phyloP scores from a whole-genome alignment of 2,888 invertebrate species.

The Aphrophora alni region DNA sequence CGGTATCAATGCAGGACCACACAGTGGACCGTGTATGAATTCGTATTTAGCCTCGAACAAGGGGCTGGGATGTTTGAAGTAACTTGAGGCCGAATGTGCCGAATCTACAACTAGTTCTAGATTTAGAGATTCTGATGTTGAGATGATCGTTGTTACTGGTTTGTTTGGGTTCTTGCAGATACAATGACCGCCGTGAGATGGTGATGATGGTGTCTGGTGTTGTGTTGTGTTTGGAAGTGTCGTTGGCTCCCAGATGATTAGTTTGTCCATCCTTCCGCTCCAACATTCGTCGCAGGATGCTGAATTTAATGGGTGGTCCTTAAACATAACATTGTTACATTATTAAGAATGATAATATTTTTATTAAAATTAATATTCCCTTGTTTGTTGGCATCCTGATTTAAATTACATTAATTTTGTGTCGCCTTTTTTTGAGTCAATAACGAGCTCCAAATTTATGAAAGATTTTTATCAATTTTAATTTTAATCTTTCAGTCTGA shows the following conservation, averaged over 20 bases:
- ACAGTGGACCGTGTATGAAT: slow-evolving; percentile 87
- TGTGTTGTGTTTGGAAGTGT: slow-evolving; percentile 60
- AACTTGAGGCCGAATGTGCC: slow-evolving; percentile 83
- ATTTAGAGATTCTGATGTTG: slow-evolving; percentile 80
- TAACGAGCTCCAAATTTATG: too few species aligned
- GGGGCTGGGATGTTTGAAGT: slow-evolving; percentile 85
- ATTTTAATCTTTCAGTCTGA: too few species aligned
- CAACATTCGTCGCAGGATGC: slow-evolving; percentile 85
- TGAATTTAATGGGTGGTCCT: slow-evolving; percentile 78
- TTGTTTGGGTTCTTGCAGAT: slow-evolving; percentile 44
- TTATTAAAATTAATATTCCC: not conserved
- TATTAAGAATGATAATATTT: not conserved
- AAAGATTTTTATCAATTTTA: too few species aligned
- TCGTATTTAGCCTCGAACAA: slow-evolving; percentile 85
- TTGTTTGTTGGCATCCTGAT: too few species aligned
- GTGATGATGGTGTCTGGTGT: slow-evolving; percentile 48
- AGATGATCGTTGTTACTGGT: slow-evolving; percentile 64
- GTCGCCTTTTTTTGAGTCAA: too few species aligned
- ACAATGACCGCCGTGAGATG: slow-evolving; percentile 40
- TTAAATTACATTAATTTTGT: too few species aligned
- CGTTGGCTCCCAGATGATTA: slow-evolving; percentile 78
- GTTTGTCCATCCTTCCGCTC: slow-evolving; percentile 84
- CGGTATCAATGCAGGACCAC: slow-evolving; percentile 81
- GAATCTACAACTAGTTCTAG: slow-evolving; percentile 84
- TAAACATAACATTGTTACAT: slow-evolving; percentile 44